Evolutionary conservation across 2,797 vertebrate genomes (phyloP).

Genomic region (Molossus alvarezi): DNA sequence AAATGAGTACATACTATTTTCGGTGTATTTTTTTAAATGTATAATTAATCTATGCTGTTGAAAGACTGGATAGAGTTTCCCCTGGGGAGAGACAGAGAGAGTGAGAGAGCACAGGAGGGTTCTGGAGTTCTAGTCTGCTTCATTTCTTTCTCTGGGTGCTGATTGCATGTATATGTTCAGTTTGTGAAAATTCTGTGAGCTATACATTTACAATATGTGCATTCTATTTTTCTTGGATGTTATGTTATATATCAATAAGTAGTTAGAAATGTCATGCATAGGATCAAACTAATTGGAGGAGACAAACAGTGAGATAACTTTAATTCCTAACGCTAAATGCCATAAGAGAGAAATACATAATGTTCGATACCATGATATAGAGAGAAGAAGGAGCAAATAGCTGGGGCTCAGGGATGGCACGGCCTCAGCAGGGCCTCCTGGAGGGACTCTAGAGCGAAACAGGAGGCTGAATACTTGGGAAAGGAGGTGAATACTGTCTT

Average conservation of each 20-base stretch:
- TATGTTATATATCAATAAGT: not conserved
- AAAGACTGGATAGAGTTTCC: not conserved
- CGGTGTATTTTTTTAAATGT: not conserved
- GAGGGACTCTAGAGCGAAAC: not conserved
- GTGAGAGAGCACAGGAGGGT: not conserved
- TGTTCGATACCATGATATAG: not conserved
- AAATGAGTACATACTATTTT: not conserved
- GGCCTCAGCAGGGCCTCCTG: not conserved
- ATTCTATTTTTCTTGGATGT: not conserved
- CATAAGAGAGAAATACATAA: constrained; percentile 7
- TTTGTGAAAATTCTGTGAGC: constrained; percentile 39
- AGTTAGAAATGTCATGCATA: not conserved
- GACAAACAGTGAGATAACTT: not conserved
- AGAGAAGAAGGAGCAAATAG: not conserved
- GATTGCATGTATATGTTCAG: not conserved
- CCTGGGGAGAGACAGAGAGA: not conserved
- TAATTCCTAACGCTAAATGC: not conserved
- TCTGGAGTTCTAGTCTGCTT: not conserved
- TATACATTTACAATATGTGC: not conserved
- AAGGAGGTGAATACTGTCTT: not conserved
- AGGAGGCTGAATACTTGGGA: not conserved
- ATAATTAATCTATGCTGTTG: not conserved
- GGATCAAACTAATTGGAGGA: constrained; percentile 24
- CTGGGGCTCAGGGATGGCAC: not conserved
- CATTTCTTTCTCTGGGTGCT: not conserved